Base-by-base conservation (phyloP, 2,113 vertebrate species). In the Poeciliopsis occidentalis region DNA sequence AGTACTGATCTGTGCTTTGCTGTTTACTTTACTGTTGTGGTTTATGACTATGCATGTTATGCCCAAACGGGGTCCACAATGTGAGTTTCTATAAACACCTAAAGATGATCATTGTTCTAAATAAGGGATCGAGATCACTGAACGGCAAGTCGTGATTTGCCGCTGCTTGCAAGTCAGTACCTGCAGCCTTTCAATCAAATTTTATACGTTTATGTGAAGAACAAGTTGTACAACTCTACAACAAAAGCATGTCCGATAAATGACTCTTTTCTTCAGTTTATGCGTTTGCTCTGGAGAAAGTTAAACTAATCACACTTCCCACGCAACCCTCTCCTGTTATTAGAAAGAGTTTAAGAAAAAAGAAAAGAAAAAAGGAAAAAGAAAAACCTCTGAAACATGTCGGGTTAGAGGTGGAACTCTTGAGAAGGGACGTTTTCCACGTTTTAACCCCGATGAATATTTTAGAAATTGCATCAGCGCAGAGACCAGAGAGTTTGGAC, bases 261-360 rank as follows among this genome's bases (percentile, higher is more conserved):
- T 54, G 54, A 29, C 4, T 41, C 41, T 30, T 32, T 68, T 71
- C 72, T 67, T 29, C 64, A 7, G 51, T 73, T 70, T 69, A 26
- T 69, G 68, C 70, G 44, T 73, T 69, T 75, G 32, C 22, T 71
- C 24, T 10, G 57, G 73, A 64, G 66, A 73, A 61, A 67, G 63
- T 75, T 26, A 32, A 72, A 60, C 37, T 66, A 6, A 73, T 83
- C 34, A 47, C 30, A 63, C 75, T 73, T 75, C 76, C 84, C 77
- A 76, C 87, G 77, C 47, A 85, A 74, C 37, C 71, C 87, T 93
- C 87, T 81, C 90, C 92, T 83, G 82, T 81, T 24, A 12, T 81
- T 69, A 22, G 39, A n/a, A 4, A 72, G 63, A 79, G 70, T 68
- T n/a, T 11, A 47, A 19, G 10, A 37, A 37, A 11, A 11, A 37